Conservation (phyloP, 2,113 vertebrate species). For the Neogobius melanostomus region DNA sequence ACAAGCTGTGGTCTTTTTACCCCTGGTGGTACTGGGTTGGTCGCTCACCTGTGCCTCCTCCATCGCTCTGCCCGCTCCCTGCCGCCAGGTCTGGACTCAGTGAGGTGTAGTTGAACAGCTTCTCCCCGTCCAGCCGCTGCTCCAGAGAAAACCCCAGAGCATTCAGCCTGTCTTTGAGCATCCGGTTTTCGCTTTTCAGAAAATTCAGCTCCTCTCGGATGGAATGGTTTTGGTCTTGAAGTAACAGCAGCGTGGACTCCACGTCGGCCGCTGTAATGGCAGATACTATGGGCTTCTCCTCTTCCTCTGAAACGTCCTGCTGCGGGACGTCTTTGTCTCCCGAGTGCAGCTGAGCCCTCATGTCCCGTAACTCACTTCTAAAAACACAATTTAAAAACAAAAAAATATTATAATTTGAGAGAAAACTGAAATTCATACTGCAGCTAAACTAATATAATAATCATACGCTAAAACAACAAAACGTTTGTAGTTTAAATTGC, state of each 20-base stretch:
- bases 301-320: slow-evolving; percentile 71
- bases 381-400: too few species aligned
- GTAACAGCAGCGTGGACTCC: slow-evolving; percentile 85
- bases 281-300: slow-evolving; percentile 79
- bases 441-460: too few species aligned
- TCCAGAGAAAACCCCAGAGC: slow-evolving; percentile 93
- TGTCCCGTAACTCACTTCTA: slow-evolving; percentile 84
- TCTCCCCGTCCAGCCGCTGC: slow-evolving; percentile 88
- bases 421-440: too few species aligned
- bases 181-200: slow-evolving; percentile 92
- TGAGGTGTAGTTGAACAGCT: slow-evolving; percentile 85
- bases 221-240: slow-evolving; percentile 91
- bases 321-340: slow-evolving; percentile 70
- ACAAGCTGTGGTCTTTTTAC: too few species aligned
- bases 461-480: too few species aligned
- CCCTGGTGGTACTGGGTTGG: too few species aligned
- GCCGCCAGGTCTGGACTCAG: slow-evolving; percentile 83
- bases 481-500: too few species aligned
- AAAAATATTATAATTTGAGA: too few species aligned
- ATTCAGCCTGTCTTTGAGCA: slow-evolving; percentile 92
- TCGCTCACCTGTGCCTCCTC: slow-evolving; percentile 80
- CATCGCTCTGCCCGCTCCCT: slow-evolving; percentile 82
- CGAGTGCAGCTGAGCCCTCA: slow-evolving; percentile 87
- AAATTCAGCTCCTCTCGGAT: slow-evolving; percentile 90
- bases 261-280: slow-evolving; percentile 83